phyloP scores from a whole-genome alignment of 2,113 vertebrate genomes.

The Ancistrus triradiatus region DNA sequence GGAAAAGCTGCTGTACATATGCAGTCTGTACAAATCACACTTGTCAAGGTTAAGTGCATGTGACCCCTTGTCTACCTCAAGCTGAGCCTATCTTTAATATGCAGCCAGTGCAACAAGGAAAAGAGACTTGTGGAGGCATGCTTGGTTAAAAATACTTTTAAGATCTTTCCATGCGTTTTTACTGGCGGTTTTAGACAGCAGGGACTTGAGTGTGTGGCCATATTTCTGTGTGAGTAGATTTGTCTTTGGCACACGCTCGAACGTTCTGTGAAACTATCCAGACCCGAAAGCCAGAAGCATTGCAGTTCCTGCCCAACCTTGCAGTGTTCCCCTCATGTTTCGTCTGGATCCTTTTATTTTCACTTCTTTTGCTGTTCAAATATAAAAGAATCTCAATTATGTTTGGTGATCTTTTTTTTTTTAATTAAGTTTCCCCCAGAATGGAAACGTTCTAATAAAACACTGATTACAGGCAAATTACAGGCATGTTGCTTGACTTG shows the following conservation, averaged over 20 bases:
- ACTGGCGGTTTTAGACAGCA: not conserved
- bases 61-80: constrained; percentile 32
- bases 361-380: constrained; percentile 22
- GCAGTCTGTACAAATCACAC: constrained; percentile 31
- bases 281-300: constrained; percentile 26
- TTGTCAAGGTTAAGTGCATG: constrained; percentile 28
- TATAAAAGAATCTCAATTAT: constrained; percentile 7
- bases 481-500: not conserved
- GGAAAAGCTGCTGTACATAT: constrained; percentile 36
- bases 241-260: constrained; percentile 24
- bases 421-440: not conserved
- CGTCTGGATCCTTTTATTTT: constrained; percentile 28
- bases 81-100: constrained; percentile 35
- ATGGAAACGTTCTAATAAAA: constrained; percentile 31
- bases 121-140: not conserved
- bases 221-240: constrained; percentile 26
- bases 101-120: constrained; percentile 12
- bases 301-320: constrained; percentile 20
- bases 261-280: constrained; percentile 37
- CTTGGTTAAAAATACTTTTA: not conserved
- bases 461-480: constrained; percentile 21
- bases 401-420: constrained; percentile 2
- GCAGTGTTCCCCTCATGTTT: constrained; percentile 9
- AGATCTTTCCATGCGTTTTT: not conserved
- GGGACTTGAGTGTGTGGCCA: constrained; percentile 19